phyloP scores from a whole-genome alignment of 2,888 invertebrate genomes.

The Acleris emargana region DNA sequence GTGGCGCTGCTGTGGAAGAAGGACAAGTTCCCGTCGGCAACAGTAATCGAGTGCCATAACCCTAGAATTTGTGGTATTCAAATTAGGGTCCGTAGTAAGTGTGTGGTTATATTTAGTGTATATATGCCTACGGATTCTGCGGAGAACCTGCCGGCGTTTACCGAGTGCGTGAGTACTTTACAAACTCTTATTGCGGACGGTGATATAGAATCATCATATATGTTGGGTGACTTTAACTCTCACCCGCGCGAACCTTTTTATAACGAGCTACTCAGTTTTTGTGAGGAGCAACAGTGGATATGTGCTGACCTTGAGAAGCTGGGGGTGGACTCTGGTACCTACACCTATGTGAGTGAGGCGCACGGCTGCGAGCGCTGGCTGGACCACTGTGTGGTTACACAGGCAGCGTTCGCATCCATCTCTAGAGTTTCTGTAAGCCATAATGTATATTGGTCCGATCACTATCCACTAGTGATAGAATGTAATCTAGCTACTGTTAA shows the following conservation, averaged over 20 bases:
- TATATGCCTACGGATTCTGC: constrained; percentile 4
- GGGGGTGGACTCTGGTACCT: no score
- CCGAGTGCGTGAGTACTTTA: constrained; percentile 9
- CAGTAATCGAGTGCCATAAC: no score
- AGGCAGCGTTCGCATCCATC: neutral
- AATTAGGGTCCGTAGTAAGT: neutral
- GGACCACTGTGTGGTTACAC: neutral
- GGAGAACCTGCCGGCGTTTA: constrained; percentile 1
- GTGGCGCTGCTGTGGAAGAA: no score
- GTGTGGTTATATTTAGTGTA: constrained; percentile 2
- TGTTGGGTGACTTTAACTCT: no score
- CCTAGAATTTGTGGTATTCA: neutral
- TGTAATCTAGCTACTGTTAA: neutral
- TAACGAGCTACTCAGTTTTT: no score
- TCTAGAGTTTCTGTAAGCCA: neutral
- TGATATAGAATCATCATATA: constrained; percentile 1
- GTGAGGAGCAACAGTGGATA: no score
- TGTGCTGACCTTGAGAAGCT: no score
- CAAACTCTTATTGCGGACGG: constrained; percentile 1
- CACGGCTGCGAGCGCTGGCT: no score
- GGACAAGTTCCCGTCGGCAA: no score
- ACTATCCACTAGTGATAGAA: neutral
- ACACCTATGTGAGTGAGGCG: no score
- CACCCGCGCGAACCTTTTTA: no score
- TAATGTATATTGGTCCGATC: constrained; percentile 1